Evolutionary conservation across 1,140 invertebrate genomes (phyloP), one percentile per base, ranked within the genome.

Genomic region (Heliconius hewitsoni): DNA sequence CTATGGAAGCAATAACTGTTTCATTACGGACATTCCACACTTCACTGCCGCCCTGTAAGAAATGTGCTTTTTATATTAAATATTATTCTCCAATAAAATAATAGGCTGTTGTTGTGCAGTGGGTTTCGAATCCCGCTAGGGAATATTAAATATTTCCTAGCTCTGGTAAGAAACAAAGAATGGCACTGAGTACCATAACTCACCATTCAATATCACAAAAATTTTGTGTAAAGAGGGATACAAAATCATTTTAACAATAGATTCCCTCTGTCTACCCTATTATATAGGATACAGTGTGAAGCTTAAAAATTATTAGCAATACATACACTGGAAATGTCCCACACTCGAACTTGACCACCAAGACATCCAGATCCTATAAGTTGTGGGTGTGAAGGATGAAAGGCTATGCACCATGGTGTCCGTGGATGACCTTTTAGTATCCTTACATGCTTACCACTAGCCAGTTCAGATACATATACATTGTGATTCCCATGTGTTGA

Each of bases 401-500:
- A 98, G 72, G 97, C 97, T 71, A 98, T 96, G 90, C 97, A 98
- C 98, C 98, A 99, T 5, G 98, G 98, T 71, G 98, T 98, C n/a
- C 98, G 95, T 37, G 98, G 97, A 94, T 98, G 98, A 11, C 98
- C 98, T 71, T 96, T 96, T 50, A 98, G 91, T 46, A 96, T 97
- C 84, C 96, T 96, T 27, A 98, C 96, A 91, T 98, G 97, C 89
- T 97, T 97, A 1, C 98, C 97, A 84, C 96, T 98, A 46, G 95
- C 96, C 37, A 98, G 90, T 87, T 98, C 97, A 71, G 96, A 98
- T 18, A 99, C 96, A 90, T 98, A 98, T n/a, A 99, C 97, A 90
- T 97, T 97, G 88, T 98, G 98, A 93, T 99, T 98, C 39, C 98
- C 98, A 95, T 98, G 98, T 1, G 98, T 98, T 8, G 98, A 98